Evolutionary conservation across 2,113 vertebrate species (phyloP), one percentile per base, ranked within the genome.

Genomic region (Chaenogobius annularis): DNA sequence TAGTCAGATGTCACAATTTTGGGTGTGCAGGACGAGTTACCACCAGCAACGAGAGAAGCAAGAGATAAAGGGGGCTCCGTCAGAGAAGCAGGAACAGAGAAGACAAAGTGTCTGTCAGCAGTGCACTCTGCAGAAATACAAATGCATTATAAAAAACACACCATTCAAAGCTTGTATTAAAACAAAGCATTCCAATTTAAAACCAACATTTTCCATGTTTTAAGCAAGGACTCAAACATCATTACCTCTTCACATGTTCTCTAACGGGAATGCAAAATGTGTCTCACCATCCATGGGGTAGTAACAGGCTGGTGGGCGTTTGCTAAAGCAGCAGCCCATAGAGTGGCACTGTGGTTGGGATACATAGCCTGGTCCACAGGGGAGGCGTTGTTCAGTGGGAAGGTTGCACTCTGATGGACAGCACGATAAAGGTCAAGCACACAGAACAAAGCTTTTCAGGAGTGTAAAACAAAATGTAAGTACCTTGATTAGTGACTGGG

Each of bases 201-300:
- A 50, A 4, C 5, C 7, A 19, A 50, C 26, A 50, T 50, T 50
- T 3, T 19, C 15, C 17, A 7, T 7, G 15, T 50, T 50, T 50
- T 19, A 6, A 50, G 15, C 47, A 46, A 46, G 10, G 44, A 46
- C 44, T 12, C 12, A 46, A 12, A 13, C 37, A 40, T 1, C 37
- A 9, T 40, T 40, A 9, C 37, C 37, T 40, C 37, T 40, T 40
- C 37, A 40, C 37, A 40, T 40, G 7, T 46, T 46, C 2, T 46
- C 0, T 10, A 12, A 66, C 73, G 58, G 73, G 59, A 66, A 80
- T 22, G n/a, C 5, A 76, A 63, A 71, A 61, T 59, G 65, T 47
- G 67, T 70, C 90, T 90, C 79, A 94, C 93, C 92, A 68, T 94
- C 91, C 91, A 93, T 92, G 71, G 90, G 89, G 87, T 94, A 93